Evolutionary conservation across 2,888 invertebrate genomes (phyloP), one percentile per base, ranked within the genome.

Genomic region (Microplitis manilae): DNA sequence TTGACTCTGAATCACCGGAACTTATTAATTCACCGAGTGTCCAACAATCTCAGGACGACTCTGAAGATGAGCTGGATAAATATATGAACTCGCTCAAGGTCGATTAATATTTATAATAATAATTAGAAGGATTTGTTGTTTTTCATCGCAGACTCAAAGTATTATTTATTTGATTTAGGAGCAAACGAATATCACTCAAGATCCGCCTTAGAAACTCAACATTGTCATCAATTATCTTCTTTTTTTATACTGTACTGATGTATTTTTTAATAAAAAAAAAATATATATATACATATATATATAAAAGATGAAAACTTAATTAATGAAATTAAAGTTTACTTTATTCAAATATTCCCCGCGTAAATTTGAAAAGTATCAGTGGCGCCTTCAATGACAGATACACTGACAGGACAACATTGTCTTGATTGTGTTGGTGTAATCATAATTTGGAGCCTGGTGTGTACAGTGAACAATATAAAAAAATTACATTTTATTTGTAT

Each of bases 1-100:
- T 98, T 91, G 96, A 97, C 89, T 94, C 94, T 4, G 96, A 96
- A 88, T 93, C 93, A 39, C 94, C 94, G 81, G 93, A 94, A 81
- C 70, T 65, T 50, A 67, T 13, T 15, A 38, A 20, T 2, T 83
- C 86, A 60, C 74, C 83, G 73, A 39, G 77, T 7, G 81, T 83
- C 62, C 82, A 84, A 60, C 79, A 83, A 73, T 83, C 82, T 76
- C 84, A 84, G 17, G 83, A 84, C 69, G 84, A 88, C 76, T 85
- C 85, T 68, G 91, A 90, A 81, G 95, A 95, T 90, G 94, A 95
- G 76, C 90, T 95, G 82, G 95, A 95, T 90, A 90, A 92, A 82
- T 95, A 93, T 88, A 95, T 95, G 95, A 92, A 91, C 84, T 84
- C 85, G 73, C 77, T 87, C 64, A 82, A 87, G 87, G 87, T 87